These are phyloP conservation scores for Malacoctenus gilli DNA, from an alignment of 2,797 vertebrate genomes.

Conservation along the genomic window DNA sequence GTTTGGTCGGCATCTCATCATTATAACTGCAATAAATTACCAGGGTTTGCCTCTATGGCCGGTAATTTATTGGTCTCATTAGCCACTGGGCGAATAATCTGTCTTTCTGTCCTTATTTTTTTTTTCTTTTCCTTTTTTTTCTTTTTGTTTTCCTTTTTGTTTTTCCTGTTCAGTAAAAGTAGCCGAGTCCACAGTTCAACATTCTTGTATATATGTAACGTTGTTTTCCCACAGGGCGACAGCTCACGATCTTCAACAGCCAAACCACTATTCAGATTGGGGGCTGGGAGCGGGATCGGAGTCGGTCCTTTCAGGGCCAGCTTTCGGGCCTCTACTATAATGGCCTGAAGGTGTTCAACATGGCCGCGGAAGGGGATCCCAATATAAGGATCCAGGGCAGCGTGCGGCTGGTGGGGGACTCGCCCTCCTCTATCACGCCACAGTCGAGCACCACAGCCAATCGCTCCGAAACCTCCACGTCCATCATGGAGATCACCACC, in stretches of 20 bases:
- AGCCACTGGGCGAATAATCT: conserved; percentile 91
- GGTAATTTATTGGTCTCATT: conserved; percentile 98
- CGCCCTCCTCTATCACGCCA: conserved; percentile 93
- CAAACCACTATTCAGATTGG: conserved; percentile 99
- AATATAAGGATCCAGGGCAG: conserved; percentile 96
- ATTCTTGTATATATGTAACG: conserved; percentile 94
- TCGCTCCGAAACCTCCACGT: conserved; percentile 95
- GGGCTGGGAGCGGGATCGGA: conserved; percentile 94
- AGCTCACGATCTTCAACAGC: conserved; percentile 99
- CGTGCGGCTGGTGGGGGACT: conserved; percentile 96
- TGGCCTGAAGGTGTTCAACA: conserved; percentile 99
- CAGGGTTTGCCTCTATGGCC: conserved; percentile 83
- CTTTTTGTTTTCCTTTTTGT: conserved; percentile 61
- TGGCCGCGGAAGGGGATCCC: conserved; percentile 96
- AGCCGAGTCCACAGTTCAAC: conserved; percentile 85
- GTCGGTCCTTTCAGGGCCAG: conserved; percentile 97
- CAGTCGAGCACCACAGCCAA: conserved; percentile 96
- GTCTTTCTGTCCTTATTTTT: conserved; percentile 76
- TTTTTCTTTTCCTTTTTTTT: conserved; percentile 63
- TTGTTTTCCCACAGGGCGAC: conserved; percentile 95
- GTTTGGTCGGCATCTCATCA: conserved; percentile 90
- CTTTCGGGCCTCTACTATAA: conserved; percentile 99
- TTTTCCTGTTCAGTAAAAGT: conserved; percentile 70
- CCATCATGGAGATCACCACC: conserved; percentile 93
- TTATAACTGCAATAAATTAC: conserved; percentile 93